Evolutionary conservation across 2,113 vertebrate genomes (phyloP).

Genomic region (Romanogobio albipinnatus): DNA sequence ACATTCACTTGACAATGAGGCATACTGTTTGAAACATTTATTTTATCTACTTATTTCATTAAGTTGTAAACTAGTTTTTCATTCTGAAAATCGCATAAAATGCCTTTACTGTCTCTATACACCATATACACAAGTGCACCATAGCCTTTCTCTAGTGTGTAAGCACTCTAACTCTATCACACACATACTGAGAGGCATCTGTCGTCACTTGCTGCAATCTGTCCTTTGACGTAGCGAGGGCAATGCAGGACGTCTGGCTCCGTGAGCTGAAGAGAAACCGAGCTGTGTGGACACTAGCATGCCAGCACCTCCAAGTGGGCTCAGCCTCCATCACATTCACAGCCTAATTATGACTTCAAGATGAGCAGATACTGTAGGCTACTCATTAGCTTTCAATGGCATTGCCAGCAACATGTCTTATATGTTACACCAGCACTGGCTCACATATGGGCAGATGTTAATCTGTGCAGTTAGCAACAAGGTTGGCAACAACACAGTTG

Average conservation of each 20-base stretch:
- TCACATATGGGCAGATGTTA: slow-evolving; percentile 48
- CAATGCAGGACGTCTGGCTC: slow-evolving; percentile 27
- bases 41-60: too few species aligned
- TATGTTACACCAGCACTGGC: slow-evolving; percentile 13
- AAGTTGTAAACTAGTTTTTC: not conserved
- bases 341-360: slow-evolving; percentile 55
- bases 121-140: not conserved
- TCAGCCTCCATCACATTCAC: slow-evolving; percentile 33
- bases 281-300: slow-evolving; percentile 42
- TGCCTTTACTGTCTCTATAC: not conserved
- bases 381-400: slow-evolving; percentile 49
- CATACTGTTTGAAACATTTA: too few species aligned
- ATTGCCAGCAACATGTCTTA: slow-evolving; percentile 17
- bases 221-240: slow-evolving; percentile 13
- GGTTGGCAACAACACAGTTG: not conserved
- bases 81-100: not conserved
- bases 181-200: slow-evolving; percentile 32
- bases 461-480: slow-evolving; percentile 26
- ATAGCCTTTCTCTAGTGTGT: slow-evolving; percentile 4
- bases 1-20: too few species aligned
- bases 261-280: not conserved
- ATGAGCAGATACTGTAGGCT: slow-evolving; percentile 44
- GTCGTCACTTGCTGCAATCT: not conserved
- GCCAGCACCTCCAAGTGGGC: slow-evolving; percentile 32
- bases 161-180: not conserved